Base-by-base conservation (phyloP, 2,113 vertebrate genomes). In the Peromyscus polionotus region DNA sequence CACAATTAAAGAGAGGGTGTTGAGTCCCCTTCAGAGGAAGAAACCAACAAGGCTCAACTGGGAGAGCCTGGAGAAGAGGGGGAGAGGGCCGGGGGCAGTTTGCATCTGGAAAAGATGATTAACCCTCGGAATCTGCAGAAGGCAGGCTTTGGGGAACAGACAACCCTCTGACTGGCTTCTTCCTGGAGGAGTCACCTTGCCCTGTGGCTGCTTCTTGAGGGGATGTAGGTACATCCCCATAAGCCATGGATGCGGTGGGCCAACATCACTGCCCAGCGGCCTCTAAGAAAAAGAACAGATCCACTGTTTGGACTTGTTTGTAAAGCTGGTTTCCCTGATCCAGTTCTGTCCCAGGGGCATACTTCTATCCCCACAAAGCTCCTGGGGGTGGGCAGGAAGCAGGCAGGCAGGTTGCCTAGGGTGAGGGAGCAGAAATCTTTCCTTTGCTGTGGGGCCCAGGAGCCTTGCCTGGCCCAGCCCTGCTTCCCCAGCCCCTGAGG, bases 341-440 rank as follows among this genome's bases (percentile, higher is more conserved):
- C 14, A 0, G 14, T 7, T 6, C 10, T n/a, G 68, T 97, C 96
- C 93, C 96, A 67, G 86, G 83, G 94, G 89, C 83, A 54, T 17
- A 65, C 59, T 84, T 77, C 70, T 54, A 76, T 81, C 80, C 54
- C 12, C 0, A 36, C 83, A 95, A 94, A 95, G 94, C 98, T 93
- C 97, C 79, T 95, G 96, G 96, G 97, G 68, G 88, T 70, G 73
- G n/a, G 86, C 88, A 93, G 97, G 97, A 97, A 98, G 95, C 89
- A 88, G 87, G 73, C 79, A 88, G 90, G 77, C 63, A 94, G 93
- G 96, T 97, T 97, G 97, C 96, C 93, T 96, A 97, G 95, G 93
- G 93, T 83, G 95, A 95, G 81, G 54, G 20, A 84, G 59, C 73
- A 94, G 86, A 84, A 96, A 87, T 94, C 63, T 97, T 97, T 91